Evolutionary conservation across 2,113 vertebrate genomes (phyloP).

Genomic region (Halcyon malimbica): DNA sequence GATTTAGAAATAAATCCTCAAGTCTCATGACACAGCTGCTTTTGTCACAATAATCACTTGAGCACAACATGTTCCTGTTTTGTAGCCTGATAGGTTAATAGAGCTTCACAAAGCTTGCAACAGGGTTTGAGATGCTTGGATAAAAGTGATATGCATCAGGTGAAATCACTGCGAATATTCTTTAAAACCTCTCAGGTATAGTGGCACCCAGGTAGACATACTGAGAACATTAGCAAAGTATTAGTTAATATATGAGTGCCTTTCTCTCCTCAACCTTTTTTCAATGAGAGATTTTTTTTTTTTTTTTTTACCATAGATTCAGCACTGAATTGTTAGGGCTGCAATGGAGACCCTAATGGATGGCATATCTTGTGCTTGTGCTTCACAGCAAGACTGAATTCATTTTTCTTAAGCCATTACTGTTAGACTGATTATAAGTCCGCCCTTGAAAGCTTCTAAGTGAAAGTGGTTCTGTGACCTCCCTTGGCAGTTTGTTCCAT

Average conservation of each 20-base stretch:
- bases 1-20: constrained; percentile 31
- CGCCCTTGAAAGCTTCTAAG: constrained; percentile 54
- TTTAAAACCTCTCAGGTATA: background rate
- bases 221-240: background rate
- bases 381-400: constrained; percentile 54
- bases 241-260: background rate
- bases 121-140: background rate
- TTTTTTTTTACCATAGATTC: background rate
- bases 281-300: background rate
- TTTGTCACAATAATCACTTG: constrained; percentile 25
- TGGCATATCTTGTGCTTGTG: background rate
- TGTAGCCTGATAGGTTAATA: constrained; percentile 10
- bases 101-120: background rate
- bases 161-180: background rate
- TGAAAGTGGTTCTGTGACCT: constrained; percentile 55
- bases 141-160: background rate
- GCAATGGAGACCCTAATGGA: background rate
- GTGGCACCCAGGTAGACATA: background rate
- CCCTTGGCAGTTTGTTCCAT: constrained; percentile 52
- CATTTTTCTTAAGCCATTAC: constrained; percentile 63
- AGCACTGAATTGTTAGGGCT: background rate
- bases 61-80: background rate
- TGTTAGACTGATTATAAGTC: constrained; percentile 48
- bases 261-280: background rate
- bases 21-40: background rate